Base-by-base conservation (phyloP, 1,140 invertebrate species). In the Caenorhabditis tropicalis region DNA sequence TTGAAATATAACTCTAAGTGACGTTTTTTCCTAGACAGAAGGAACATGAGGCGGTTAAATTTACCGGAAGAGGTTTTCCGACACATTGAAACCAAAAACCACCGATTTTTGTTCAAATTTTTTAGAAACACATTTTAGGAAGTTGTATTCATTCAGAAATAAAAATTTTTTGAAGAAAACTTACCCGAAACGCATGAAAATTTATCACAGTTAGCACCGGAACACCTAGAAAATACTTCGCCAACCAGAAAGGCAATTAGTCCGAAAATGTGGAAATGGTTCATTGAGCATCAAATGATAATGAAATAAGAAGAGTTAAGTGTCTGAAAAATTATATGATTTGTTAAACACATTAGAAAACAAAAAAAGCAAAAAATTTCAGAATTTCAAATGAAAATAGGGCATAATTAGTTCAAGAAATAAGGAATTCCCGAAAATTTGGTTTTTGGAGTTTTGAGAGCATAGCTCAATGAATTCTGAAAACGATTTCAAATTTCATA, bases 401-500 rank as follows among this genome's bases (percentile, higher is more conserved):
- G n/a, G n/a, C n/a, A n/a, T n/a, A n/a, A n/a, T n/a, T n/a, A n/a
- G n/a, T n/a, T n/a, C n/a, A n/a, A n/a, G n/a, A n/a, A n/a, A 65
- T 5, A 36, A 36, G 29, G 29, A 60, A 33, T n/a, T 56, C 53
- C 10, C 58, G 0, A 65, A 60, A 65, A 33, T 33, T 21, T 65
- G 58, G 58, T 65, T 33, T 9, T 33, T 65, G 31, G 31, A 19
- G n/a, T 65, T 19, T 65, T 33, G 29, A 33, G 58, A 65, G 58
- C 58, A 65, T 33, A 65, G 58, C 3, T 33, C 58, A 65, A 65
- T 65, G 58, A 65, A 65, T 65, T 65, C 58, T 65, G 58, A 65
- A 65, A 65, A 33, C 29, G 58, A 65, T 65, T 65, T 65, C 58
- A 65, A 65, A 65, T 65, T 65, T 65, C 58, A 33, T 65, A 65